These are phyloP conservation scores for Ataeniobius toweri DNA, from an alignment of 2,797 vertebrate genomes.

Conservation along the genomic window DNA sequence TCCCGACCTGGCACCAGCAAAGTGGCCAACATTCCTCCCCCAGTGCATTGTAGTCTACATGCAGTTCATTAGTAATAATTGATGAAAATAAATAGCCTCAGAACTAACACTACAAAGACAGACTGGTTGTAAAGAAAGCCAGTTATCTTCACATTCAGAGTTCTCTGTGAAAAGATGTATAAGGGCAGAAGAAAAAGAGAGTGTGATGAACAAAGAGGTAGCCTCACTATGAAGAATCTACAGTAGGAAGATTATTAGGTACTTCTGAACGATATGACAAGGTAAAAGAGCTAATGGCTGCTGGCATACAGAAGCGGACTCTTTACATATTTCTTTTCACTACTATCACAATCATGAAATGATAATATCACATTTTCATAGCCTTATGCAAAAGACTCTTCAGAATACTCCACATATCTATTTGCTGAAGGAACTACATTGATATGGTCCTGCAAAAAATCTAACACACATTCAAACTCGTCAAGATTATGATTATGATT, in stretches of 20 bases:
- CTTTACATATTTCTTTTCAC: constrained; percentile 24
- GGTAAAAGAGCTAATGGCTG: constrained; percentile 33
- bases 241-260: constrained; percentile 14
- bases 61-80: constrained; percentile 56
- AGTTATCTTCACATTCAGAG: constrained; percentile 42
- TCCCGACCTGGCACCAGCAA: constrained; percentile 5
- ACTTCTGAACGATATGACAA: constrained; percentile 36
- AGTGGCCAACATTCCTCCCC: constrained; percentile 10
- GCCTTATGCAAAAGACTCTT: constrained; percentile 2
- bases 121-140: constrained; percentile 46
- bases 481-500: neutral
- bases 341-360: constrained; percentile 37
- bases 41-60: constrained; percentile 32
- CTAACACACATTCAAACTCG: too few relatives aligned
- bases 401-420: neutral
- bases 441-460: neutral
- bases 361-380: constrained; percentile 36
- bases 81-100: constrained; percentile 43
- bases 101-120: constrained; percentile 50
- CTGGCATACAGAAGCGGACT: constrained; percentile 25
- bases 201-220: constrained; percentile 18
- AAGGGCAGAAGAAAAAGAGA: constrained; percentile 24
- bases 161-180: constrained; percentile 34
- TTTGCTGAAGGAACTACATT: neutral
- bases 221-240: constrained; percentile 4